Base-by-base conservation (phyloP, 2,888 invertebrate species). In the Nebria salina region DNA sequence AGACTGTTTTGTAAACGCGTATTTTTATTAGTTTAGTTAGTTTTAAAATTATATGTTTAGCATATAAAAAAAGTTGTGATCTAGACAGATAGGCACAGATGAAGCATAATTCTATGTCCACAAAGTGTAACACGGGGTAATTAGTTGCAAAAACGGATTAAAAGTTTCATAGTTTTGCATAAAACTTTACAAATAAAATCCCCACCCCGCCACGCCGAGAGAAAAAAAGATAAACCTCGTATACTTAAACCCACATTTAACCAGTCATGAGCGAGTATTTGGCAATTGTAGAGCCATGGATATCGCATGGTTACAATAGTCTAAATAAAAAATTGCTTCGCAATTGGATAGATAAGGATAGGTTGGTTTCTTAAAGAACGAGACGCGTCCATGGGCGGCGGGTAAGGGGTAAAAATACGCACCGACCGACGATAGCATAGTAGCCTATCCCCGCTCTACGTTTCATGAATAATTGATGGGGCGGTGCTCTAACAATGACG, bases 401-500 rank as follows among this genome's bases (percentile, higher is more conserved):
- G 54, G 54, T 54, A 54, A 54, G 54, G 54, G 54, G 54, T 13
- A 54, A 54, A 54, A 54, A 54, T 54, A 54, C 54, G 54, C 54
- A 54, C 54, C 54, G 54, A 54, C 54, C 13, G 54, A 54, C 54
- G 54, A 70, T 70, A 26, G 70, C 70, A 25, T 13, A 66, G 70
- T 70, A 70, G 20, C 15, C 66, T 66, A 25, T 70, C 70, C 34
- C 70, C 20, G 70, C 54, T 54, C 64, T 42, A 76, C 26, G 75
- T 70, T 41, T 68, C 87, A 88, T 88, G 88, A 87, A 88, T 88
- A 88, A 87, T 88, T 87, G 86, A 88, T 88, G 86, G 88, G 88
- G 88, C 87, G 88, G 87, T 87, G 83, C 83, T 76, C 81, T 68
- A 78, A 82, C 80, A 78, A 78, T 75, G 81, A 81, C 75, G 77